These are phyloP conservation scores for Girardinichthys multiradiatus DNA, from an alignment of 2,113 vertebrate genomes.

Conservation along the genomic window DNA sequence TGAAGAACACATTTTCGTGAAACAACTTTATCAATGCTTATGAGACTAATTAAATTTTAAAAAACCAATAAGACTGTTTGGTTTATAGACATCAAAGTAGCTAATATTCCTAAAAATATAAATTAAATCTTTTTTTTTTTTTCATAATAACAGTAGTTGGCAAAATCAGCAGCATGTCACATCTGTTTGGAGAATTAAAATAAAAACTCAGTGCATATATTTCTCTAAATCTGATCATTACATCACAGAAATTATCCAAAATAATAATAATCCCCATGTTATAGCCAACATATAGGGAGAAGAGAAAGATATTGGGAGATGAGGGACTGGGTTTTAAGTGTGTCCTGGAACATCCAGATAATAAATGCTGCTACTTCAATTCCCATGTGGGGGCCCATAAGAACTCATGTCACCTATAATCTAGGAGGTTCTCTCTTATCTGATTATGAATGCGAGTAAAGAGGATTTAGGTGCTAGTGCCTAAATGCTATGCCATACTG, in stretches of 20 bases:
- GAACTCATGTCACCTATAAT: slow-evolving; percentile 71
- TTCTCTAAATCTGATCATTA: background rate
- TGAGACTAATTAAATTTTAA: too few species aligned
- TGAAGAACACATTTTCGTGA: background rate
- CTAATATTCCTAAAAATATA: background rate
- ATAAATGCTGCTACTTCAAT: slow-evolving; percentile 33
- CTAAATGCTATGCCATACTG: slow-evolving; percentile 74
- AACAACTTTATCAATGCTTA: too few species aligned
- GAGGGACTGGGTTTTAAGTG: slow-evolving; percentile 9
- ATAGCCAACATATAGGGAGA: background rate
- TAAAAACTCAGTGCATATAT: background rate
- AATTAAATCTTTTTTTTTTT: background rate
- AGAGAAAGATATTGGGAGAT: slow-evolving; percentile 4
- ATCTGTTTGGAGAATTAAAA: background rate
- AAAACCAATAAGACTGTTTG: background rate
- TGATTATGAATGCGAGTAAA: slow-evolving; percentile 81
- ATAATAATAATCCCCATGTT: background rate
- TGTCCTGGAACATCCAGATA: slow-evolving; percentile 47
- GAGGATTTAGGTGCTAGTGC: slow-evolving; percentile 77
- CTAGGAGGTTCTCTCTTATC: slow-evolving; percentile 73
- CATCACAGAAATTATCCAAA: background rate
- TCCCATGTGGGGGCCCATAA: slow-evolving; percentile 33
- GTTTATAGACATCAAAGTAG: background rate
- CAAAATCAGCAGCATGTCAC: background rate
- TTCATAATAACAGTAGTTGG: too few species aligned